Evolutionary conservation across 2,797 vertebrate species (phyloP).

Genomic region (Strix occidentalis): DNA sequence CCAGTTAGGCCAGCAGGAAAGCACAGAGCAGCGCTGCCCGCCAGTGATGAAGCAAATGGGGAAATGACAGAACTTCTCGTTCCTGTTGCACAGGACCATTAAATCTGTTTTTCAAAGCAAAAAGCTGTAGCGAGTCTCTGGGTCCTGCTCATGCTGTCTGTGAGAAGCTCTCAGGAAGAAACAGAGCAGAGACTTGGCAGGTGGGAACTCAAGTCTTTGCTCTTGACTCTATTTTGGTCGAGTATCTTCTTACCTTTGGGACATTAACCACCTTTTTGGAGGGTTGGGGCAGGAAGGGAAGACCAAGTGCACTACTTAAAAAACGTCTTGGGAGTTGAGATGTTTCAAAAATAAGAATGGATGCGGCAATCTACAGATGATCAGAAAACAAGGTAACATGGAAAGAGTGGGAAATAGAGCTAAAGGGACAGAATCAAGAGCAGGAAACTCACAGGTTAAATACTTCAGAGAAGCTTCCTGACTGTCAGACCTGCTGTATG

Average conservation of each 20-base stretch:
- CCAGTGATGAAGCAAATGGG: not conserved
- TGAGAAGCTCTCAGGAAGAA: not conserved
- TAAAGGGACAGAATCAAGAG: not conserved
- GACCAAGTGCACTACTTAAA: not conserved
- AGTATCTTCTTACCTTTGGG: not conserved
- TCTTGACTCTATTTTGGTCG: not conserved
- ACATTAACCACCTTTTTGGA: not conserved
- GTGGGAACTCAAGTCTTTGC: not conserved
- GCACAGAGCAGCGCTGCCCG: not conserved
- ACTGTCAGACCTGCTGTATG: not conserved
- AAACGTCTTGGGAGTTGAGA: not conserved
- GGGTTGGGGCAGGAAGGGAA: not conserved
- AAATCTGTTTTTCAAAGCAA: not conserved
- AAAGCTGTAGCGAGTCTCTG: not conserved
- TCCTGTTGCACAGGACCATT: not conserved
- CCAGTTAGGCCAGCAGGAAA: conserved; percentile 15
- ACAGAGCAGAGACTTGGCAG: not conserved
- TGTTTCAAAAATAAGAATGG: not conserved
- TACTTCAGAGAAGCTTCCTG: not conserved
- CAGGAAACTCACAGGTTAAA: not conserved
- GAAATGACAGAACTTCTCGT: not conserved
- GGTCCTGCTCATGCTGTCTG: not conserved
- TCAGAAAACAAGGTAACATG: not conserved
- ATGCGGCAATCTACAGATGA: not conserved
- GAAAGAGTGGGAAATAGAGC: not conserved